Evolutionary conservation across 2,113 vertebrate genomes (phyloP).

Genomic region (Hystrix brachyura): DNA sequence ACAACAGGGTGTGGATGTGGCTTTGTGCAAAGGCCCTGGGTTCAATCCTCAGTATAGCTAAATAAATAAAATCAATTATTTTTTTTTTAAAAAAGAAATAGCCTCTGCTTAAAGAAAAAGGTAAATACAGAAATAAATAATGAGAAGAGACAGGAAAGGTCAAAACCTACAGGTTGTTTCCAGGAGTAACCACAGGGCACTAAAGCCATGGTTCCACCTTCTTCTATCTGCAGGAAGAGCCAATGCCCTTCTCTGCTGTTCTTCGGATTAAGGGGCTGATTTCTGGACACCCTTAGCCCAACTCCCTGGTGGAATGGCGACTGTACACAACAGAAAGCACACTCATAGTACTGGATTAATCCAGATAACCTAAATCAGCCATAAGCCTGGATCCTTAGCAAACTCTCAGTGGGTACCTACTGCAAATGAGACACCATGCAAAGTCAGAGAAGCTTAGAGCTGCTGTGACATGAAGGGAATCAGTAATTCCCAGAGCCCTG

Average conservation of each 20-base stretch:
- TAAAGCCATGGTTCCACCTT: background rate
- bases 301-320: background rate
- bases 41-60: background rate
- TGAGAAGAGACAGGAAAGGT: background rate
- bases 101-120: background rate
- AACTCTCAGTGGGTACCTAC: background rate
- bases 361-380: background rate
- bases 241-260: background rate
- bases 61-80: background rate
- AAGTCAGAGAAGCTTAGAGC: background rate
- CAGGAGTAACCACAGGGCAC: background rate
- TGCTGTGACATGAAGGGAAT: background rate
- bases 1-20: background rate
- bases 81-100: background rate
- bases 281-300: background rate
- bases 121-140: conserved; percentile 55
- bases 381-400: background rate
- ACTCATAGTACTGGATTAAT: background rate
- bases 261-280: background rate
- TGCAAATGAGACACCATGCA: background rate
- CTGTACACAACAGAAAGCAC: background rate
- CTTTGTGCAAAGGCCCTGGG: background rate
- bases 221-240: background rate
- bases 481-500: background rate
- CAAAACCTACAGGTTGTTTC: background rate